phyloP scores from a whole-genome alignment of 1,140 invertebrate genomes.

The Lethrus apterus region DNA sequence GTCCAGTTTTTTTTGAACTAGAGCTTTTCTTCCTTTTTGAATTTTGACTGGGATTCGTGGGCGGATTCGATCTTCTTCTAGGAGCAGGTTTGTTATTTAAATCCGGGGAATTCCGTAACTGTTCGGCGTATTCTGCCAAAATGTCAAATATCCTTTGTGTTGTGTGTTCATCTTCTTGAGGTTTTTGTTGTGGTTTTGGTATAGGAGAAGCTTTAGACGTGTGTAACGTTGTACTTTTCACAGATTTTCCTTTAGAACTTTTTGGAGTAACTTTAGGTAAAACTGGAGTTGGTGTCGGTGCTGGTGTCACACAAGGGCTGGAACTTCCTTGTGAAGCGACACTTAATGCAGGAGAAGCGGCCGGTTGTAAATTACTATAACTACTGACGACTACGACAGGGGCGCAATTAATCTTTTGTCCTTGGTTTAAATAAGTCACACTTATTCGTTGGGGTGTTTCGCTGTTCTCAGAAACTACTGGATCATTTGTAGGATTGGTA shows the following conservation, averaged over 20 bases:
- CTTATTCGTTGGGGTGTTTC: conserved; percentile 27
- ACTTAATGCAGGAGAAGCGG: conserved; percentile 51
- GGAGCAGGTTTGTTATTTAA: conserved; percentile 74
- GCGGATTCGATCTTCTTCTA: conserved; percentile 62
- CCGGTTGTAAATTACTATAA: conserved; percentile 49
- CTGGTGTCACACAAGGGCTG: conserved; percentile 52
- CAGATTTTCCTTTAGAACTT: conserved; percentile 47
- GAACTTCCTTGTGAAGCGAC: conserved; percentile 56
- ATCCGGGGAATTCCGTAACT: conserved; percentile 69
- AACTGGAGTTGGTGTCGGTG: conserved; percentile 41
- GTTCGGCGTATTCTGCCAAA: conserved; percentile 71
- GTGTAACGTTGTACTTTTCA: conserved; percentile 49
- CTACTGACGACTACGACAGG: conserved; percentile 50
- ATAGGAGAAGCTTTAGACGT: conserved; percentile 58
- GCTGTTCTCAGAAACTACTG: neutral
- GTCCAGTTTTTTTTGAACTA: conserved; percentile 49
- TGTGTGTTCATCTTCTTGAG: conserved; percentile 73
- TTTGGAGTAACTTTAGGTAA: conserved; percentile 47
- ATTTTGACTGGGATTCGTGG: conserved; percentile 59
- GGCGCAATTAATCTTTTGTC: conserved; percentile 44
- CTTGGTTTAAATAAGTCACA: conserved; percentile 46
- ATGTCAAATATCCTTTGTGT: conserved; percentile 74
- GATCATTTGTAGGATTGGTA: conserved; percentile 20
- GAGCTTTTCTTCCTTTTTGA: conserved; percentile 67
- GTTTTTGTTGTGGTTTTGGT: conserved; percentile 63